Conservation (phyloP, 1,140 invertebrate genomes). For the Forficula auricularia region DNA sequence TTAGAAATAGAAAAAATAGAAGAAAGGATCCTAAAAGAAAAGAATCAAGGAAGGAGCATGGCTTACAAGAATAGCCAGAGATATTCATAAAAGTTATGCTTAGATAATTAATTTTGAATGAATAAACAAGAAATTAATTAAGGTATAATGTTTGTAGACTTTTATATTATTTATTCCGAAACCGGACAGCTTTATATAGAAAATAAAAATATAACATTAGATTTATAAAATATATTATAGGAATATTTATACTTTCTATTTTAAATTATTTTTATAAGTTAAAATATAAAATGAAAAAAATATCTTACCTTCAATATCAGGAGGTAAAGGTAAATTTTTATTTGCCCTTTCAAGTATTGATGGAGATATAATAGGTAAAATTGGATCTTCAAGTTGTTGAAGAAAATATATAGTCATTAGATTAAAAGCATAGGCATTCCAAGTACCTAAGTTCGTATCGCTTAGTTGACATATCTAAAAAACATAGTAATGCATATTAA, state of each 20-base stretch:
- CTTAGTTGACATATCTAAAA: conserved; percentile 4
- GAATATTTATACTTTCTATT: too few species aligned
- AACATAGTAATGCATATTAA: not conserved
- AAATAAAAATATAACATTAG: not conserved
- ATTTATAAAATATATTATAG: not conserved
- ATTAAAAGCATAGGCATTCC: conserved; percentile 6
- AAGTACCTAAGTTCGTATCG: not conserved
- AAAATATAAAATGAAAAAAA: not conserved
- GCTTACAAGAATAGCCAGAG: too few species aligned
- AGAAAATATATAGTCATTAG: conserved; percentile 6
- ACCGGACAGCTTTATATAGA: not conserved
- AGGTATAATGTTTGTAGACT: too few species aligned
- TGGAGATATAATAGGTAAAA: conserved; percentile 6
- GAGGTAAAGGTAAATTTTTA: not conserved
- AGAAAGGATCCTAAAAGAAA: too few species aligned
- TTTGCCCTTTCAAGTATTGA: not conserved
- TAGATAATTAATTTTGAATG: too few species aligned
- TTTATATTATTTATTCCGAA: too few species aligned
- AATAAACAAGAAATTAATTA: too few species aligned
- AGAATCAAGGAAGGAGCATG: too few species aligned
- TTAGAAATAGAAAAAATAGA: too few species aligned
- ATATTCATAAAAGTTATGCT: too few species aligned
- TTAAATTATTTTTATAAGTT: not conserved
- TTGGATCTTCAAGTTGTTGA: conserved; percentile 7
- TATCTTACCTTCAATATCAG: not conserved